These are phyloP conservation scores for Peromyscus nudipes DNA, from an alignment of 2,797 vertebrate species.

Conservation along the genomic window DNA sequence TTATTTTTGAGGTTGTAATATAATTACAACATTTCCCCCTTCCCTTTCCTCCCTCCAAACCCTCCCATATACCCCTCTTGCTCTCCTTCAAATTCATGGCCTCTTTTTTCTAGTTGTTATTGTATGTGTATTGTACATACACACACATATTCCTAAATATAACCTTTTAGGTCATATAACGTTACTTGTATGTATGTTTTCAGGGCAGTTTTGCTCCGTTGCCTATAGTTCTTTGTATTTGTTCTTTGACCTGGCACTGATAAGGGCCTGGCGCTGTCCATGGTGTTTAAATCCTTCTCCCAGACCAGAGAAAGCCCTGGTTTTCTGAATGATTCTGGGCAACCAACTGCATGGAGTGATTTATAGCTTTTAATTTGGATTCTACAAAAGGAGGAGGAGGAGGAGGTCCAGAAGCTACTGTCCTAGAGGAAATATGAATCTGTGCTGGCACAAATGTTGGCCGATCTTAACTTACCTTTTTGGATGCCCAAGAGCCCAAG, in stretches of 20 bases:
- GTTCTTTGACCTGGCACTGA: neutral
- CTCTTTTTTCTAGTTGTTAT: too few species aligned
- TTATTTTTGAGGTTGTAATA: neutral
- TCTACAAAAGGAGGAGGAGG: neutral
- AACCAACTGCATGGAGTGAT: accelerated
- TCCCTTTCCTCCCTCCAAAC: too few species aligned
- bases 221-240: neutral
- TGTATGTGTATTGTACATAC: neutral
- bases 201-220: too few species aligned
- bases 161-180: neutral
- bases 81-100: neutral
- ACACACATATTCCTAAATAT: neutral
- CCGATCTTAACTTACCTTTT: neutral
- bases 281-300: neutral
- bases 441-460: neutral
- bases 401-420: accelerated
- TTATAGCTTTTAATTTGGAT: neutral
- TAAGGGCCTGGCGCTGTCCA: neutral
- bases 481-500: neutral
- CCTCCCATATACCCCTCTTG: too few species aligned
- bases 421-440: neutral
- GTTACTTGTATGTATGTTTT: neutral
- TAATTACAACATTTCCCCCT: too few species aligned
- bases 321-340: neutral
- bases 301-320: too few species aligned